A percentile compares a stretch with the other conserved stretches of the same genome.
Evolutionary conservation across 2,113 vertebrate genomes (phyloP).

Genomic region (Oryzias melastigma): DNA sequence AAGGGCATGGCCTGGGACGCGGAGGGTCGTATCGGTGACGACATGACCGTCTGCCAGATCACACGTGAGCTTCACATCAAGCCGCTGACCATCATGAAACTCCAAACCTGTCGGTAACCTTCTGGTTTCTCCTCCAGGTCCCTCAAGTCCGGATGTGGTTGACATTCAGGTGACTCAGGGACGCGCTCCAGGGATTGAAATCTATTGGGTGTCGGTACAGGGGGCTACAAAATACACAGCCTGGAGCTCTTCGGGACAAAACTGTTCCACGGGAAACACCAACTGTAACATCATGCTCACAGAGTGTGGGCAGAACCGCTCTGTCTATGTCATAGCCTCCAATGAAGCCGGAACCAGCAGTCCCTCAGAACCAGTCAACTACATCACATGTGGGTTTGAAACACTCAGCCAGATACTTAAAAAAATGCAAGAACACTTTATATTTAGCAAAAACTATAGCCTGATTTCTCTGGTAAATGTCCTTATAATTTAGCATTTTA

Average conservation of each 20-base stretch:
- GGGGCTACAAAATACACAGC: conserved; percentile 78
- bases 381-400: conserved; percentile 80
- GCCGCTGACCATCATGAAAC: too few species aligned
- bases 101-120: not conserved
- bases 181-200: conserved; percentile 61
- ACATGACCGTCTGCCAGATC: conserved; percentile 83
- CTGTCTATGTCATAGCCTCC: conserved; percentile 76
- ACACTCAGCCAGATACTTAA: not conserved
- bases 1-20: conserved; percentile 84
- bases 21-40: conserved; percentile 82
- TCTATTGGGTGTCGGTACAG: conserved; percentile 76
- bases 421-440: not conserved
- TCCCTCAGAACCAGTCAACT: conserved; percentile 70
- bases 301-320: conserved; percentile 81
- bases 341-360: conserved; percentile 84
- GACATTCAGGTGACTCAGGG: conserved; percentile 33
- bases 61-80: conserved; percentile 80
- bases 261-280: conserved; percentile 67
- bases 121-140: conserved; percentile 62
- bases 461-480: too few species aligned
- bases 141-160: conserved; percentile 53
- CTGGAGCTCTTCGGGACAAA: conserved; percentile 65
- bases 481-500: too few species aligned
- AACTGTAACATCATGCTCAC: conserved; percentile 78
- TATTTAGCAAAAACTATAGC: too few species aligned